Conservation (phyloP, 1,140 invertebrate genomes). For the Habropoda laboriosa region DNA sequence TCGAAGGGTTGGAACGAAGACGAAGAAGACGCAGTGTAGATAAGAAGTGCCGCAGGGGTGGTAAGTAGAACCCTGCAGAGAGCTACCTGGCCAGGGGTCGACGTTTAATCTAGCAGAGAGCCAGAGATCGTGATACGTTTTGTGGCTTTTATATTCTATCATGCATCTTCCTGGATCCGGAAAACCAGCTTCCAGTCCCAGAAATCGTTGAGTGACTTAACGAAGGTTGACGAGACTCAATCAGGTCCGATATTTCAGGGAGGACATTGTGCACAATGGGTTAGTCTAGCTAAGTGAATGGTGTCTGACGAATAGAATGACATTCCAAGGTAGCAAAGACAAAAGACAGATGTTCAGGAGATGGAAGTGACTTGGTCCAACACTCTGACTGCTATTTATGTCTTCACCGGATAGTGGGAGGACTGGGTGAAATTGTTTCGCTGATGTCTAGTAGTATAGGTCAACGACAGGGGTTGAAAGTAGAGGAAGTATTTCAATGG, state of each 20-base stretch:
- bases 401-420: neutral
- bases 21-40: conserved; percentile 34
- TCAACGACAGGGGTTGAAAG: neutral
- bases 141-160: conserved; percentile 75
- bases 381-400: conserved; percentile 6
- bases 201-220: conserved; percentile 19
- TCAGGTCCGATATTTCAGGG: conserved; percentile 26
- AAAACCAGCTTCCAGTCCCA: conserved; percentile 41
- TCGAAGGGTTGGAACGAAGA: neutral
- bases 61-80: conserved; percentile 40
- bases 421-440: neutral
- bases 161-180: conserved; percentile 50
- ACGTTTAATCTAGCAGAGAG: conserved; percentile 77
- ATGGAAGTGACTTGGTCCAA: neutral
- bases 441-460: neutral
- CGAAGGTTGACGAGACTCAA: conserved; percentile 14
- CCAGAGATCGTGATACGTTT: conserved; percentile 68
- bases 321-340: neutral
- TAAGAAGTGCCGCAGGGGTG: conserved; percentile 38
- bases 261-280: neutral
- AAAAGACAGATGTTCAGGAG: neutral
- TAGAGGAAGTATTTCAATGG: too few relatives aligned
- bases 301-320: neutral
- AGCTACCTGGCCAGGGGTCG: conserved; percentile 6
- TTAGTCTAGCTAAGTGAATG: conserved; percentile 1